A percentile compares a stretch with the other conserved stretches of the same genome.
Conservation (phyloP, 2,797 vertebrate species). For the Parauchenoglanis ngamensis region DNA sequence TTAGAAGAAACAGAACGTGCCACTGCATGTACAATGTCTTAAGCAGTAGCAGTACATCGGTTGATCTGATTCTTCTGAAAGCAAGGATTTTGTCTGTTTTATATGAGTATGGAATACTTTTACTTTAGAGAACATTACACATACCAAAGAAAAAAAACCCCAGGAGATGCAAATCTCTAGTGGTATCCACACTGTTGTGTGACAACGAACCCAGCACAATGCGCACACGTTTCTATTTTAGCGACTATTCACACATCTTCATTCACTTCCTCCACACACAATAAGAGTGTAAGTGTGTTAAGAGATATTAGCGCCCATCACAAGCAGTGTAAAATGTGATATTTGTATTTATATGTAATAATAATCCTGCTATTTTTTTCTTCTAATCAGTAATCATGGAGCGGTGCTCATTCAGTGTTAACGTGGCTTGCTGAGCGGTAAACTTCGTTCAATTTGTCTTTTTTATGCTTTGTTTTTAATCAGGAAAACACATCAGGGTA, state of each 20-base stretch:
- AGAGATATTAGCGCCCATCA: not conserved
- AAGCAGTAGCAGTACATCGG: not conserved
- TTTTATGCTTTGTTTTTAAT: not conserved
- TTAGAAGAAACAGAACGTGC: not conserved
- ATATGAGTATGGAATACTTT: not conserved
- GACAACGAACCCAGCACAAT: not conserved
- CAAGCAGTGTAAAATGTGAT: not conserved
- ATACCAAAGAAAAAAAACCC: no score
- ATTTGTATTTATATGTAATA: not conserved
- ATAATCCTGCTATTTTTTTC: not conserved
- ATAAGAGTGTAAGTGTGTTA: not conserved
- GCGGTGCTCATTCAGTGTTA: not conserved
- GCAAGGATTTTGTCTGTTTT: not conserved
- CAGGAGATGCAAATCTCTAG: not conserved
- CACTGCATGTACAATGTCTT: not conserved
- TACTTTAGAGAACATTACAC: no score
- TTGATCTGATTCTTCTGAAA: not conserved
- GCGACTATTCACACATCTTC: not conserved
- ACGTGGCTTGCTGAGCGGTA: not conserved
- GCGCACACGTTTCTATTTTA: not conserved
- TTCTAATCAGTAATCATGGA: not conserved
- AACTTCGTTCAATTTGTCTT: not conserved
- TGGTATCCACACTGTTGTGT: not conserved
- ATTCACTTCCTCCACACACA: not conserved
- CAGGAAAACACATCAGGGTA: not conserved